These are phyloP conservation scores for Pseudotriccus pelzelni DNA, from an alignment of 2,797 vertebrate species.

Conservation along the genomic window DNA sequence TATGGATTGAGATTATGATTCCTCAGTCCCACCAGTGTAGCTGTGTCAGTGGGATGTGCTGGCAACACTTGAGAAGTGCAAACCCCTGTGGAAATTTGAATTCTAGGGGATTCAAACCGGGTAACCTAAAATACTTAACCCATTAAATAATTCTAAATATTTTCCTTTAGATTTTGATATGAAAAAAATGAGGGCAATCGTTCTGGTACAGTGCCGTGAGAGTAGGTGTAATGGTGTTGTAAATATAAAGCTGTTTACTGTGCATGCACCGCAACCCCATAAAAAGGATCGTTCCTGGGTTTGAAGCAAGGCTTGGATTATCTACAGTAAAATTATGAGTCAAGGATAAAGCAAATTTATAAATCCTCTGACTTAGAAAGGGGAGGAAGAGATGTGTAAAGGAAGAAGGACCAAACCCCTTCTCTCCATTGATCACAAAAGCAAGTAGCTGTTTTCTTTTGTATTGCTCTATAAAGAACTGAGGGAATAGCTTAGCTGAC, in stretches of 20 bases:
- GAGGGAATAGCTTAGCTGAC: background rate
- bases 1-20: background rate
- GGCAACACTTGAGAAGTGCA: background rate
- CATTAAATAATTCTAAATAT: background rate
- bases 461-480: background rate
- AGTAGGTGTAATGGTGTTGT: background rate
- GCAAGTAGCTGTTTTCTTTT: background rate
- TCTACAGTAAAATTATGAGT: background rate
- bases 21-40: background rate
- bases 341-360: background rate
- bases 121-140: background rate
- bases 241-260: background rate
- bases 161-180: background rate
- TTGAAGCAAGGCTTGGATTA: background rate
- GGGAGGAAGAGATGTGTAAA: background rate
- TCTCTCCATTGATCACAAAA: background rate
- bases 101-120: background rate
- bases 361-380: background rate
- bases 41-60: background rate
- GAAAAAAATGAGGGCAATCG: background rate
- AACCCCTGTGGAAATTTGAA: background rate
- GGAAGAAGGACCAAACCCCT: accelerated
- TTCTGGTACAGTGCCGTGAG: background rate
- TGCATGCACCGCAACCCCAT: background rate
- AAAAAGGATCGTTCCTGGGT: background rate